Base-by-base conservation (phyloP, 2,113 vertebrate genomes). In the Hystrix cristata region DNA sequence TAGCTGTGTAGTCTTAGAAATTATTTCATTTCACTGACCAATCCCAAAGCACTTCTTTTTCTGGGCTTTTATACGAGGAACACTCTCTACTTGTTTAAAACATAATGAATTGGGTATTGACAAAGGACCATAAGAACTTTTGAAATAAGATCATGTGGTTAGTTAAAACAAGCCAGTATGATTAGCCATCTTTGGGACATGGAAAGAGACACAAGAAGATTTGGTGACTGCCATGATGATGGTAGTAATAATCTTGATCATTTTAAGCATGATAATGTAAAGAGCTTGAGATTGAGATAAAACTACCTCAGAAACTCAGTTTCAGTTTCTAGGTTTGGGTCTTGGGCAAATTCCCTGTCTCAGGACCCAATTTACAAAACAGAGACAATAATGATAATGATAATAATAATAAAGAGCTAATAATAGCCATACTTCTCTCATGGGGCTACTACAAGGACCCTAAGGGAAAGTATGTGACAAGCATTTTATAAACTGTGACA, bases 381-480 rank as follows among this genome's bases (percentile, higher is more conserved):
- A 51, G 21, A 80, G 15, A 67, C 60, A 27, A 69, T 72, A 88
- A n/a, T 23, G 67, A 62, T 16, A 38, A 18, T 31, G 27, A 18
- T 31, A 10, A 34, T 78, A 5, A 29, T 16, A 25, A 51, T 16
- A 16, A 51, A 38, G 15, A 78, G 74, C 13, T 55, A 55, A 31
- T 31, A 84, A 12, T 51, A 86, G 62, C 43, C 76, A 19, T 86
- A 92, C 55, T 55, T 87, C 48, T 94, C 13, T 79, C 67, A 71
- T 43, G 65, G 15, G 12, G 31, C 15, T 59, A 53, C 38, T 59
- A 51, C 51, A 59, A 89, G 15, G 31, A 76, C 53, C n/a, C 59
- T 94, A 94, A 96, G 4, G 51, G 46, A 95, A 87, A 21, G 29
- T 53, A 51, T 60, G 25, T 46, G 72, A 88, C 83, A 87, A 95